Conservation (phyloP, 2,113 vertebrate genomes). For the Mixornis gularis region DNA sequence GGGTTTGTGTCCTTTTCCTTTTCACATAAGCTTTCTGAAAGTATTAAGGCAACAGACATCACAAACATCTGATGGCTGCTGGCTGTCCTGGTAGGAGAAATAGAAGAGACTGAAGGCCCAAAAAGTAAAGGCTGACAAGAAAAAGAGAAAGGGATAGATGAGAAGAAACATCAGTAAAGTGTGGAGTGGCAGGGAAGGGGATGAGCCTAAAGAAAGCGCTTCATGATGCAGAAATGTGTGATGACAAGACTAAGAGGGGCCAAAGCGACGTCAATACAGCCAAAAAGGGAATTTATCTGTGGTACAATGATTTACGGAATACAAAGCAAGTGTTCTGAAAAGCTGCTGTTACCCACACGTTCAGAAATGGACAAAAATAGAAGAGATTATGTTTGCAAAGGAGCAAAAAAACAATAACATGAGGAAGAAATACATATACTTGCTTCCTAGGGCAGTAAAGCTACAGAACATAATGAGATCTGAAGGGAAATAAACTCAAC, state of each 20-base stretch:
- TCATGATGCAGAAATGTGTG: background rate
- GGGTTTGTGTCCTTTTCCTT: background rate
- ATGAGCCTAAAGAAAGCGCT: background rate
- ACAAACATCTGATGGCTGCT: background rate
- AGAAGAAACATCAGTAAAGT: background rate
- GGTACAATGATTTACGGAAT: background rate
- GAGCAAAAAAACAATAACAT: background rate
- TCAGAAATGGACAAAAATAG: background rate
- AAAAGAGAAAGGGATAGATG: background rate
- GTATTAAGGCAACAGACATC: background rate
- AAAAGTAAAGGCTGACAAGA: background rate
- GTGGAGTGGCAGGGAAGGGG: background rate
- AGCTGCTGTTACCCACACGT: background rate
- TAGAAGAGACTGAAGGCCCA: background rate
- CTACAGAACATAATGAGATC: slow-evolving; percentile 21
- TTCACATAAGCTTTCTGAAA: background rate
- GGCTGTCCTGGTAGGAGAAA: background rate
- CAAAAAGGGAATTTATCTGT: background rate
- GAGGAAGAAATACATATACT: background rate
- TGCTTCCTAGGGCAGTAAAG: slow-evolving; percentile 6
- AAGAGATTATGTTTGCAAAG: background rate
- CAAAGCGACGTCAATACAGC: background rate
- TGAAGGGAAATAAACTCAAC: slow-evolving; percentile 25
- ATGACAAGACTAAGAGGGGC: background rate
- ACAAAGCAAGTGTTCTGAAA: background rate